phyloP scores from a whole-genome alignment of 1,140 invertebrate species.

The Maniola jurtina region DNA sequence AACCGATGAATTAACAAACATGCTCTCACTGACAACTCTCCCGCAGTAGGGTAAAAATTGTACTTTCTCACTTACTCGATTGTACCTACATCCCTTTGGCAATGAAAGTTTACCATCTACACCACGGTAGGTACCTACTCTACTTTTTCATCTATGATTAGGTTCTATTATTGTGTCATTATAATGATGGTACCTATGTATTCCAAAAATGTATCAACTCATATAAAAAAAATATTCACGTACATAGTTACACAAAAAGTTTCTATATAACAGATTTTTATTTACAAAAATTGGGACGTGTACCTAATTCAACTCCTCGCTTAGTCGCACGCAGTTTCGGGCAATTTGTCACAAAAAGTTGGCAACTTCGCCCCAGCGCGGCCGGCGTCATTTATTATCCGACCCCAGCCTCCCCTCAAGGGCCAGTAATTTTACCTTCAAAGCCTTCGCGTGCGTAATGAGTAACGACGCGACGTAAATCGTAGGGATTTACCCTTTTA shows the following conservation, averaged over 20 bases:
- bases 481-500: slow-evolving; percentile 59
- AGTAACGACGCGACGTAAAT: slow-evolving; percentile 68
- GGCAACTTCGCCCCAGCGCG: slow-evolving; percentile 51
- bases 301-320: slow-evolving; percentile 29
- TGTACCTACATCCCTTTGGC: no score
- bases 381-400: slow-evolving; percentile 64
- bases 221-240: background rate
- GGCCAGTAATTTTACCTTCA: slow-evolving; percentile 67
- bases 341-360: slow-evolving; percentile 75
- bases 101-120: no score
- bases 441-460: slow-evolving; percentile 71
- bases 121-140: no score
- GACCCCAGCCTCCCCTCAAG: slow-evolving; percentile 51
- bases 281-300: slow-evolving; percentile 23
- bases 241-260: slow-evolving; percentile 2
- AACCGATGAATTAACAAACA: no score
- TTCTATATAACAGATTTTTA: slow-evolving; percentile 8
- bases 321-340: slow-evolving; percentile 57
- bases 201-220: background rate
- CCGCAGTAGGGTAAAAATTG: no score
- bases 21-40: no score
- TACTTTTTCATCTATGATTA: no score
- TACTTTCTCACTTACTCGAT: no score
- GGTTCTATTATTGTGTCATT: no score
- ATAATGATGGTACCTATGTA: no score